Evolutionary conservation across 1,140 invertebrate genomes (phyloP).

Genomic region (Meloidogyne hapla): DNA sequence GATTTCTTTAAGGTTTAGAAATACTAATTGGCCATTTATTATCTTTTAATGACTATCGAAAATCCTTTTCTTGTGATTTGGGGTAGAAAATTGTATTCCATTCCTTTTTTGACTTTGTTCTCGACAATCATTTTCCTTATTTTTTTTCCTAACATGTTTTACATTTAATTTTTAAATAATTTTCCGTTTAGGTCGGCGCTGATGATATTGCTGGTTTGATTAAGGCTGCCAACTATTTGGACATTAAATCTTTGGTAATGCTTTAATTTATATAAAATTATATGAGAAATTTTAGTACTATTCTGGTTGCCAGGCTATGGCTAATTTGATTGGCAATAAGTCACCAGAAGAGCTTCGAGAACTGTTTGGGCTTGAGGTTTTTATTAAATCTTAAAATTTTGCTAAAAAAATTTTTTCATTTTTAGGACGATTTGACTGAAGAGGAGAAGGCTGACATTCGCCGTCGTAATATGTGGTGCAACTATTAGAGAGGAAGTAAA

Average conservation of each 20-base stretch:
- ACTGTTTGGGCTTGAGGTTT: slow-evolving; percentile 27
- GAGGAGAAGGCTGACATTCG: slow-evolving; percentile 44
- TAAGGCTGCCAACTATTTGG: slow-evolving; percentile 31
- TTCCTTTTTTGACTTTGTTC: too few species aligned
- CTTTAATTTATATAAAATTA: not conserved
- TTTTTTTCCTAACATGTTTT: too few species aligned
- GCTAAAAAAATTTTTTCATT: not conserved
- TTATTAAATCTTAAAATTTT: too few species aligned
- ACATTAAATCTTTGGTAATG: slow-evolving; percentile 31
- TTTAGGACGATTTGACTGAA: slow-evolving; percentile 37
- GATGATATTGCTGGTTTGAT: slow-evolving; percentile 31
- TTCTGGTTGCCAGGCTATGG: slow-evolving; percentile 34
- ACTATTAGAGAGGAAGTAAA: slow-evolving; percentile 19
- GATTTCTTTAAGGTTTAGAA: slow-evolving; percentile 37
- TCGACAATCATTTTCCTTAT: too few species aligned
- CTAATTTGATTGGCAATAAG: slow-evolving; percentile 31
- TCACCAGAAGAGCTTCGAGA: slow-evolving; percentile 37
- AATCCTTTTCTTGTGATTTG: too few species aligned
- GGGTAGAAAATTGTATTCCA: not conserved
- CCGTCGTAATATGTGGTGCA: slow-evolving; percentile 39
- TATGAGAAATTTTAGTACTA: slow-evolving; percentile 21
- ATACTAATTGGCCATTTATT: too few species aligned
- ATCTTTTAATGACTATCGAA: too few species aligned
- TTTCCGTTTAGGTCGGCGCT: slow-evolving; percentile 5
- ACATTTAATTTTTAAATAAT: not conserved